Evolutionary conservation across 35 echinoderm and acorn worm genomes (phyloP).

Genomic region (Ptychodera flava): DNA sequence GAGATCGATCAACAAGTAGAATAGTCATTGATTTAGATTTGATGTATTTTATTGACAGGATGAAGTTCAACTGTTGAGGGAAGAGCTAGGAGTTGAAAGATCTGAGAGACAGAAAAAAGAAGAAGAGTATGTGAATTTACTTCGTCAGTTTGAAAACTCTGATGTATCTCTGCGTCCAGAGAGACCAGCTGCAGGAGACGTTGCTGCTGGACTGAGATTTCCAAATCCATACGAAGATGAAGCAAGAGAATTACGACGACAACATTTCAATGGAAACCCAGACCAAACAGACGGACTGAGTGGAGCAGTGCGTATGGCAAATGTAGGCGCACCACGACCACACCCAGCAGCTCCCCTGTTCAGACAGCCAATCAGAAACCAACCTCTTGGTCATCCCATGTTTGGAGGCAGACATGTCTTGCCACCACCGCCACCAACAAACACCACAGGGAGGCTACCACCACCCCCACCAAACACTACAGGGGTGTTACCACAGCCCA

Average conservation of each 20-base stretch:
- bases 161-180: not conserved
- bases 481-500: not conserved
- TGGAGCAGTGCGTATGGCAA: too few species aligned
- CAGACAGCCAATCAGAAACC: not conserved
- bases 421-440: not conserved
- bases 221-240: not conserved
- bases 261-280: not conserved
- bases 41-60: not conserved
- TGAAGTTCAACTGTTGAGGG: not conserved
- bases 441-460: not conserved
- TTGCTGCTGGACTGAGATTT: not conserved
- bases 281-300: too few species aligned
- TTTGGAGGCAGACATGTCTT: too few species aligned
- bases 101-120: not conserved
- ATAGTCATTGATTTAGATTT: too few species aligned
- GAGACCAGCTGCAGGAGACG: not conserved
- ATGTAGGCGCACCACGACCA: not conserved
- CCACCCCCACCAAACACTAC: not conserved
- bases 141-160: not conserved
- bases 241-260: not conserved
- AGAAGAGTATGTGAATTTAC: not conserved
- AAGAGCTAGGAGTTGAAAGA: not conserved
- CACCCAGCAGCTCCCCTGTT: not conserved
- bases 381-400: not conserved
- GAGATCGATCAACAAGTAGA: too few species aligned